Base-by-base conservation (phyloP, 1,140 invertebrate genomes). In the Drosophila albomicans region DNA sequence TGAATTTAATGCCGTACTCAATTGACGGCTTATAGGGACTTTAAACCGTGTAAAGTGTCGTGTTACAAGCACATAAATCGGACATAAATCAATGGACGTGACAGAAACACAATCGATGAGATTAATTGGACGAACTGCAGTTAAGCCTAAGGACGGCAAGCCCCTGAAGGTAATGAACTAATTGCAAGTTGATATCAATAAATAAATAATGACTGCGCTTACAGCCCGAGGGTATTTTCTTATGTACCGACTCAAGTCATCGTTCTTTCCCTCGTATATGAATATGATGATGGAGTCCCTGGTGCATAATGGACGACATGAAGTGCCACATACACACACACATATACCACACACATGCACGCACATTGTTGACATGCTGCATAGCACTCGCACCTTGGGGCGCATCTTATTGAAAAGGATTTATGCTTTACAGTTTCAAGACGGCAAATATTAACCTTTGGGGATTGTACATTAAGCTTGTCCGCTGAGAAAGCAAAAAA, bases 111-210 rank as follows among this genome's bases (percentile, higher is more conserved):
- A 65, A 45, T 65, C 49, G 20, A 11, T 7, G 25, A 25, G 5
- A 56, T 46, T 56, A 56, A 56, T 32, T 13, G 63, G 32, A 28
- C 13, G 13, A 35, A 28, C 13, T 35, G 38, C 13, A 54, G 38
- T 52, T 3, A 45, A 48, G 43, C 52, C 13, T 11, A 46, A 49
- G 28, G n/a, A 0, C 13, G 7, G 20, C 41, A 46, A 41, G 25
- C 82, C 54, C 84, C 84, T 43, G 11, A 48, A 71, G 85, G 68
- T 71, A 84, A 81, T 89, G 64, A 88, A 78, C 69, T 89, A 89
- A 88, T 89, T 88, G 85, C 85, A 81, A 67, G 64, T 79, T 85
- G 75, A 89, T 89, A 85, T 88, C 75, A 68, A 89, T 89, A 81
- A 80, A 88, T 88, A 88, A 78, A 81, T 88, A 88, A 88, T 89